phyloP scores from a whole-genome alignment of 2,113 vertebrate genomes.

The Alligator mississippiensis region DNA sequence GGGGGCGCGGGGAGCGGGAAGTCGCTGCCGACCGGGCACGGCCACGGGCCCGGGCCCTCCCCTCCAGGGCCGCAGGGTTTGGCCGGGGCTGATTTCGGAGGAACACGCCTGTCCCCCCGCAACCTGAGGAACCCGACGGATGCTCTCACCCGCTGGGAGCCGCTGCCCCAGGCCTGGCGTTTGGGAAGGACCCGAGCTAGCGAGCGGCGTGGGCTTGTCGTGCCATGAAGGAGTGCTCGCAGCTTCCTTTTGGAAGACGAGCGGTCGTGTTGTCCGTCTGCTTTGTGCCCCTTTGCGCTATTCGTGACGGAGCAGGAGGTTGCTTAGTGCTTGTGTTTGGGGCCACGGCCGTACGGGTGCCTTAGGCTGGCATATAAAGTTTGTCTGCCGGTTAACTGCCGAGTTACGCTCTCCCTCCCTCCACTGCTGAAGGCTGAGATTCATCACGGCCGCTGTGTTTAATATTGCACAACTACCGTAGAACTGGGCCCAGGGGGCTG shows the following conservation, averaged over 20 bases:
- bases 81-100: no score
- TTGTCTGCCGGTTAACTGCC: neutral
- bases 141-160: no score
- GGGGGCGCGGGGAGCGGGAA: constrained; percentile 55
- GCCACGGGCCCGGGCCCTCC: neutral
- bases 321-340: accelerated
- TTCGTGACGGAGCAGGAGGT: neutral
- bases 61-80: neutral
- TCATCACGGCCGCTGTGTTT: no score
- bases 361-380: accelerated
- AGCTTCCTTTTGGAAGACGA: neutral
- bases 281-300: neutral
- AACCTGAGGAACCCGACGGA: no score
- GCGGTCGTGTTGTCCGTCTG: neutral
- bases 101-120: no score
- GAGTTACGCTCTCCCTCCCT: neutral
- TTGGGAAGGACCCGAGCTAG: neutral
- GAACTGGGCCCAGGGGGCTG: neutral
- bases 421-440: neutral
- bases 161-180: neutral
- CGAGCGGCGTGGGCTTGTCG: neutral
- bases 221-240: no score
- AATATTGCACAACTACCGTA: neutral
- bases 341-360: no score
- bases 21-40: neutral